These are phyloP conservation scores for Bombus balteatus DNA, from an alignment of 1,140 invertebrate species.

Conservation along the genomic window DNA sequence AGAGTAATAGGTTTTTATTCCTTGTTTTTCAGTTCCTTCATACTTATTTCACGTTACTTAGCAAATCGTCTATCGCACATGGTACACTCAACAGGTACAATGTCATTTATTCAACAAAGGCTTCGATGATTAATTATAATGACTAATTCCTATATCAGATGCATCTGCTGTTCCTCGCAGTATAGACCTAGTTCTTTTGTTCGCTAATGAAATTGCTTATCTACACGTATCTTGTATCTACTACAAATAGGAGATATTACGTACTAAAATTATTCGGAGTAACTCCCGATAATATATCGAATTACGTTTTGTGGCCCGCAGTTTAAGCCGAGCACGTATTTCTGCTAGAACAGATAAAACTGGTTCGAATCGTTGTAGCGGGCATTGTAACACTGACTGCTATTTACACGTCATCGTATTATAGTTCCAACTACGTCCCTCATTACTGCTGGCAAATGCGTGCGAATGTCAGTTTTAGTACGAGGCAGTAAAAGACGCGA, in stretches of 20 bases:
- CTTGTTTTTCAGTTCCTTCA: background rate
- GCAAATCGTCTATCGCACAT: background rate
- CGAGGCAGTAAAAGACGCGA: conserved; percentile 56
- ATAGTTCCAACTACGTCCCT: conserved; percentile 51
- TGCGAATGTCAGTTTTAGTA: conserved; percentile 60
- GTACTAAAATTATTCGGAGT: background rate
- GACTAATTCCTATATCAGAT: conserved; percentile 31
- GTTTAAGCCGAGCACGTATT: background rate
- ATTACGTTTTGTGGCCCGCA: background rate
- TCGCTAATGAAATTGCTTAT: conserved; percentile 24
- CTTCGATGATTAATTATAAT: conserved; percentile 23
- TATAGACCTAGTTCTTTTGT: background rate
- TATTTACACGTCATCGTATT: conserved; percentile 65
- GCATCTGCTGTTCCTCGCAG: background rate
- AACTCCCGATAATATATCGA: background rate
- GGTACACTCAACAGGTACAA: background rate
- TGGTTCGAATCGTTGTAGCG: conserved; percentile 35
- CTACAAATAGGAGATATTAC: background rate
- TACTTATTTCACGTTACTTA: background rate
- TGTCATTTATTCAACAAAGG: conserved; percentile 10
- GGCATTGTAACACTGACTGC: conserved; percentile 46
- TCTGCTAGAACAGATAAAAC: conserved; percentile 46
- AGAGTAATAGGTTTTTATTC: background rate
- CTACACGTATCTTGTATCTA: background rate
- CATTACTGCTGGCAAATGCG: conserved; percentile 53